These are phyloP conservation scores for Galagoides demidoff DNA, from an alignment of 2,797 vertebrate genomes.

Conservation along the genomic window DNA sequence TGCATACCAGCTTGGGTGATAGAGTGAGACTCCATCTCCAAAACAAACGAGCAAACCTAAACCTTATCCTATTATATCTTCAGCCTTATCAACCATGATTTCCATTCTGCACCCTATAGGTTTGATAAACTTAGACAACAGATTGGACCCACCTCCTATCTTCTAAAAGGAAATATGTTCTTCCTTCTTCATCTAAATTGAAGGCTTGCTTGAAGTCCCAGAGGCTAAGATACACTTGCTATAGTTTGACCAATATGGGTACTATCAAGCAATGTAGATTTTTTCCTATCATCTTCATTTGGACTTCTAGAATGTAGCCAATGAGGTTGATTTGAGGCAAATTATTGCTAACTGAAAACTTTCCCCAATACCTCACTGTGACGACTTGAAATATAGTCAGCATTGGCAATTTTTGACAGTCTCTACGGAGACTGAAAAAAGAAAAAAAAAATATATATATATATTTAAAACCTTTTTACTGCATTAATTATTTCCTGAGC, in stretches of 20 bases:
- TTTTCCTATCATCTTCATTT: not conserved
- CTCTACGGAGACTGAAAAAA: no score
- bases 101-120: not conserved
- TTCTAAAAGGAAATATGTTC: not conserved
- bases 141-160: not conserved
- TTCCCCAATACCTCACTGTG: no score
- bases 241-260: not conserved
- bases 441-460: not conserved
- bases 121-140: not conserved
- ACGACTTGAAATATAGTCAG: no score
- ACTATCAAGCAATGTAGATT: no score
- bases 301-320: not conserved
- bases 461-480: conserved; percentile 25
- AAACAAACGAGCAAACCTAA: not conserved
- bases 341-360: no score
- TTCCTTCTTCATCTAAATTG: not conserved
- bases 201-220: not conserved
- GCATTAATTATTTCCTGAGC: conserved; percentile 33
- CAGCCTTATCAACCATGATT: not conserved
- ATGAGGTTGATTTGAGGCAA: no score
- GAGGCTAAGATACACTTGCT: not conserved
- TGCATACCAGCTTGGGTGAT: not conserved
- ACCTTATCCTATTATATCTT: not conserved
- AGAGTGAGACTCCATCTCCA: not conserved
- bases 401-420: no score